Percentiles rank a stretch among this genome's conserved stretches.
These are phyloP conservation scores for Drosophila navojoa DNA, from an alignment of 1,140 invertebrate genomes.

Conservation along the genomic window DNA sequence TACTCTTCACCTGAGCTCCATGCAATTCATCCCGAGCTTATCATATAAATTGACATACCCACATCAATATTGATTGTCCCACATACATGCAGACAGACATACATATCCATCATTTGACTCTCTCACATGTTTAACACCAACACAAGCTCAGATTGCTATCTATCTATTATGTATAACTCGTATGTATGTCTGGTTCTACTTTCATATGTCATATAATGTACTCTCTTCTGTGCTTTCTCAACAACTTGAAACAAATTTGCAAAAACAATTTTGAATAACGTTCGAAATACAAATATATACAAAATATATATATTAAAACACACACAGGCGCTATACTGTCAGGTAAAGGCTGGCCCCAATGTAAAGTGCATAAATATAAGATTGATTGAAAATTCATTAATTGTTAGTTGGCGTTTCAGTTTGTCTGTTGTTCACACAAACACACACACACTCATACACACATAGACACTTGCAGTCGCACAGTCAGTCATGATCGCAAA, in stretches of 20 bases:
- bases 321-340: slow-evolving; percentile 73
- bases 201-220: slow-evolving; percentile 59
- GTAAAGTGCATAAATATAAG: slow-evolving; percentile 34
- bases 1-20: slow-evolving; percentile 30
- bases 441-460: slow-evolving; percentile 2
- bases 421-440: slow-evolving; percentile 68
- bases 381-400: slow-evolving; percentile 69
- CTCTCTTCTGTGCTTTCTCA: slow-evolving; percentile 66
- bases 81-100: slow-evolving; percentile 31
- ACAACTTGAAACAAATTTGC: slow-evolving; percentile 38
- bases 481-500: slow-evolving; percentile 27
- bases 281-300: neutral
- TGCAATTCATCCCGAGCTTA: slow-evolving; percentile 51
- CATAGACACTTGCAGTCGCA: slow-evolving; percentile 13
- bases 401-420: slow-evolving; percentile 77
- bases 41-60: slow-evolving; percentile 74
- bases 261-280: slow-evolving; percentile 34
- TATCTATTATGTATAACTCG: slow-evolving; percentile 41
- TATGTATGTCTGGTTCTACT: slow-evolving; percentile 49
- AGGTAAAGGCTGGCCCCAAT: slow-evolving; percentile 67
- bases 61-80: slow-evolving; percentile 25
- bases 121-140: neutral
- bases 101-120: neutral
- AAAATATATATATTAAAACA: slow-evolving; percentile 1
- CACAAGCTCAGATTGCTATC: slow-evolving; percentile 31